Percentiles rank a stretch among this genome's conserved stretches.
Conservation (phyloP, 2,113 vertebrate genomes). For the Chinchilla lanigera region DNA sequence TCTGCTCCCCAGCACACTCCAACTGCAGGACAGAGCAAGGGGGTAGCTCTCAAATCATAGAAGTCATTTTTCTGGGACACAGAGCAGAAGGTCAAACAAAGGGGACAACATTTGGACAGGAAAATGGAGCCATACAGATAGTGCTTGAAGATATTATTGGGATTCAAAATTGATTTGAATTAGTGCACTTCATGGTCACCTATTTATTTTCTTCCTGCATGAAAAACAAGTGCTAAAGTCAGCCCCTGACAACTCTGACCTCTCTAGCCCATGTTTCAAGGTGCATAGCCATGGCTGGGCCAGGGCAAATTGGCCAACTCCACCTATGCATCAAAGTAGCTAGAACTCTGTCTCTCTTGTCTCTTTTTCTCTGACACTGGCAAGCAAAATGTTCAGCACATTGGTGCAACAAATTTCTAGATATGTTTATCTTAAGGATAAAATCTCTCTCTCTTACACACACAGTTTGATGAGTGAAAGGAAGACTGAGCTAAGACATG, state of each 20-base stretch:
- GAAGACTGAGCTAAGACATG: not conserved
- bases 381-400: not conserved
- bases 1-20: too few relatives aligned
- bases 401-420: not conserved
- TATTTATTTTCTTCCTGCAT: not conserved
- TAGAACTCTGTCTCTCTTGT: not conserved
- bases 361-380: not conserved
- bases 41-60: accelerated
- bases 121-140: not conserved
- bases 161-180: not conserved
- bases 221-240: not conserved
- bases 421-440: not conserved
- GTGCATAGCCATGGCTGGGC: not conserved
- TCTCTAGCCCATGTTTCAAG: not conserved
- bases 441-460: not conserved
- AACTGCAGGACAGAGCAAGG: not conserved
- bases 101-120: not conserved
- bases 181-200: not conserved
- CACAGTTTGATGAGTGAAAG: not conserved
- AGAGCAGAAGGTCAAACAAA: not conserved
- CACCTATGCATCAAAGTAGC: not conserved
- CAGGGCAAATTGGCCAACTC: not conserved
- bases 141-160: not conserved
- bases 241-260: not conserved
- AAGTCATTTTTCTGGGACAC: not conserved